Conservation (phyloP, 1,140 invertebrate species). For the Metopolophium dirhodum region DNA sequence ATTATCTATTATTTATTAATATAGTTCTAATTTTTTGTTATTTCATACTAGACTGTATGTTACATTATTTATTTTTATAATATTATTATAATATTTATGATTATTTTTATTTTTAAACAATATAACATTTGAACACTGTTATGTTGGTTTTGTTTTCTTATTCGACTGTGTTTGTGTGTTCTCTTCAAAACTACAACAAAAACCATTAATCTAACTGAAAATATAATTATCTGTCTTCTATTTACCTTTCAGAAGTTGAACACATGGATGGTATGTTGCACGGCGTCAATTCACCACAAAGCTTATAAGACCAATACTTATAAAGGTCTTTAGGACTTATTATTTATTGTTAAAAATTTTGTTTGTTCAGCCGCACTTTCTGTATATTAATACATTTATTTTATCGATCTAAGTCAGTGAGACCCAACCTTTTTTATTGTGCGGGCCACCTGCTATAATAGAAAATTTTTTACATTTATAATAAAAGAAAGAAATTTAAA, state of each 20-base stretch:
- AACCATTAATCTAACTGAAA: background rate
- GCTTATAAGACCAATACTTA: constrained; percentile 14
- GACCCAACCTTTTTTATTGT: background rate
- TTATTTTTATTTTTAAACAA: constrained; percentile 40
- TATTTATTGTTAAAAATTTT: background rate
- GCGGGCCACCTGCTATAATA: background rate
- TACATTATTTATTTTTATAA: constrained; percentile 17
- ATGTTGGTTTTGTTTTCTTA: constrained; percentile 43
- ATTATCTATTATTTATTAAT: constrained; percentile 40
- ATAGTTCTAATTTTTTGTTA: constrained; percentile 35
- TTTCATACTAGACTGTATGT: constrained; percentile 14
- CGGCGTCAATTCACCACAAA: constrained; percentile 30
- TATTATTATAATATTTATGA: constrained; percentile 18
- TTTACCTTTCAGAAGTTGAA: constrained; percentile 51
- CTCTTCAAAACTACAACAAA: constrained; percentile 17
- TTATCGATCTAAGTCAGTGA: background rate
- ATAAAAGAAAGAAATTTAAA: background rate
- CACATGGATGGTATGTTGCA: constrained; percentile 41
- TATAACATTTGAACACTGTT: constrained; percentile 51
- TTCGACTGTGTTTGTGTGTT: constrained; percentile 50
- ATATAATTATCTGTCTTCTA: background rate
- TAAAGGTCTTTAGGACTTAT: background rate
- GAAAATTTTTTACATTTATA: background rate
- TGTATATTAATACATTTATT: background rate
- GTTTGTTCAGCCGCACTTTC: background rate